Conservation (phyloP, 2,888 invertebrate genomes). For the Tinea semifulvella region DNA sequence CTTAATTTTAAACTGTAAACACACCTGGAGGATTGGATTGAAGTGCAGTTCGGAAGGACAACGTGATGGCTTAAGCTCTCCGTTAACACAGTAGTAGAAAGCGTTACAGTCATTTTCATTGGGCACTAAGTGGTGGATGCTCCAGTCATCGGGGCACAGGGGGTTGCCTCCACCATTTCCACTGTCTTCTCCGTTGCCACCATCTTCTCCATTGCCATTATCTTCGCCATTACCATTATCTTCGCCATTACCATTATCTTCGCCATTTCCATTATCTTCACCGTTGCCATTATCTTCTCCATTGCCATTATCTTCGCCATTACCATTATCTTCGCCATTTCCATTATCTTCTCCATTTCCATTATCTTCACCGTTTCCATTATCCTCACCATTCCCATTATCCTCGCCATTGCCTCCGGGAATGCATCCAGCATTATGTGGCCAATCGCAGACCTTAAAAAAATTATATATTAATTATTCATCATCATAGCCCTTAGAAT, state of each 20-base stretch:
- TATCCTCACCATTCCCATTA: conserved; percentile 15
- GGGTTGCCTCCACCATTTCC: conserved; percentile 5
- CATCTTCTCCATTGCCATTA: conserved; percentile 9
- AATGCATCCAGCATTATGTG: conserved; percentile 21
- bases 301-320: not conserved
- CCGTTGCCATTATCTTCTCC: not conserved
- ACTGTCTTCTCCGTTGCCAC: conserved; percentile 14
- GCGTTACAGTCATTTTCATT: conserved; percentile 19
- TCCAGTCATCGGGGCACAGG: conserved; percentile 19
- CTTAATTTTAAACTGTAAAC: not conserved
- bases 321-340: not conserved
- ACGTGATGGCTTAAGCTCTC: conserved; percentile 15
- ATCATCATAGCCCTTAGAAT: too few species aligned
- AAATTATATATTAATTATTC: conserved; percentile 10
- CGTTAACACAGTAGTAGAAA: conserved; percentile 21
- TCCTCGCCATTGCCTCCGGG: conserved; percentile 14
- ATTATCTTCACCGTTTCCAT: not conserved
- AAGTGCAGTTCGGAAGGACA: conserved; percentile 20
- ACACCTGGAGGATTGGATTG: conserved; percentile 18
- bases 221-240: not conserved
- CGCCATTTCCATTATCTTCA: conserved; percentile 10
- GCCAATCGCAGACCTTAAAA: conserved; percentile 23
- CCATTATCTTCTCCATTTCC: conserved; percentile 5
- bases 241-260: not conserved
- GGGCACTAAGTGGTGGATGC: conserved; percentile 19